Conservation (phyloP, 1,140 invertebrate genomes). For the Rhopalosiphum padi region DNA sequence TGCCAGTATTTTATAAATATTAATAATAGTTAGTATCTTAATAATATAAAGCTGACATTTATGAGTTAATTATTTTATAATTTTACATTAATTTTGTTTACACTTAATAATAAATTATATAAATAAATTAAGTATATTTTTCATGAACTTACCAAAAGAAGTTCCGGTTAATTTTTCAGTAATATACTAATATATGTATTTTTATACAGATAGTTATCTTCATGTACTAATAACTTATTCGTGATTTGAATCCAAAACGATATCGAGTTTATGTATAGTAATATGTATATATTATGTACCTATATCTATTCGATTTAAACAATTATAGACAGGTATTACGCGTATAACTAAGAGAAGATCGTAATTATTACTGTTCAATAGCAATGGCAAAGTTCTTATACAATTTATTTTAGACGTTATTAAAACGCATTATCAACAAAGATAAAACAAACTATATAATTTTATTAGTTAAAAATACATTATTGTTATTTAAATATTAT, state of each 20-base stretch:
- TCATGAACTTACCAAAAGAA: not conserved
- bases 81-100: not conserved
- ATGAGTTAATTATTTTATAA: constrained; percentile 5
- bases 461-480: not conserved
- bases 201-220: not conserved
- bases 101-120: not conserved
- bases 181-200: not conserved
- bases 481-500: not conserved
- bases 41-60: not conserved
- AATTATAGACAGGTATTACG: not conserved
- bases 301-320: not conserved
- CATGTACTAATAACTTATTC: not conserved
- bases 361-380: not conserved
- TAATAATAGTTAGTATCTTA: not conserved
- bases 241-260: not conserved
- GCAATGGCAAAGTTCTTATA: not conserved
- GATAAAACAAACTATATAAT: not conserved
- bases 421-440: not conserved
- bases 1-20: not conserved
- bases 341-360: not conserved
- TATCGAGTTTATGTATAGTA: not conserved
- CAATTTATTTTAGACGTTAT: not conserved
- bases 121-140: not conserved
- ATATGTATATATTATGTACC: not conserved
- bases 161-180: not conserved